Conservation (phyloP, 2,888 invertebrate species). For the Tenthredo mesomela region DNA sequence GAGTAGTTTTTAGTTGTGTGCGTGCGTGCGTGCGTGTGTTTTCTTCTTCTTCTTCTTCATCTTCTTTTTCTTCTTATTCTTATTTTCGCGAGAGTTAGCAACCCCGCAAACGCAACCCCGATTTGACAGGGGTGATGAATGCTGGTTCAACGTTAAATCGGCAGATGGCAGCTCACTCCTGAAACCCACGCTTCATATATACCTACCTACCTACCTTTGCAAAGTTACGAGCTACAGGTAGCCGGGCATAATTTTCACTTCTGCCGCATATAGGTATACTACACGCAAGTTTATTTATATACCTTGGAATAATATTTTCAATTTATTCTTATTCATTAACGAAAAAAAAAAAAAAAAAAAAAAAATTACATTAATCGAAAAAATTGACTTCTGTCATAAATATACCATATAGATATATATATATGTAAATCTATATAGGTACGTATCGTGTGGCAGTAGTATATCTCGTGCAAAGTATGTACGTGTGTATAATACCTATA, state of each 20-base stretch:
- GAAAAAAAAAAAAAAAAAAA: too few relatives aligned
- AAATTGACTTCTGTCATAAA: too few relatives aligned
- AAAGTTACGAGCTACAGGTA: constrained; percentile 39
- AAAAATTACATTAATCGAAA: too few relatives aligned
- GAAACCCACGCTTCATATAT: constrained; percentile 19
- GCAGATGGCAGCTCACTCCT: constrained; percentile 47
- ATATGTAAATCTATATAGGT: neutral
- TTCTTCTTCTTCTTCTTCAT: neutral
- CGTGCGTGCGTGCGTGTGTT: neutral
- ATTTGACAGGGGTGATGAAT: constrained; percentile 45
- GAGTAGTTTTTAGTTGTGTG: too few relatives aligned
- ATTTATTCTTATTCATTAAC: neutral
- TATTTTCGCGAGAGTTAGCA: neutral
- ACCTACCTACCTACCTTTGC: neutral
- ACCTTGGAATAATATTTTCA: neutral
- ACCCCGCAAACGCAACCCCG: constrained; percentile 25
- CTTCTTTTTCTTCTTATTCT: neutral
- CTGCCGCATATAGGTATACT: neutral
- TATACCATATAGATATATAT: neutral
- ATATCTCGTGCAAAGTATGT: neutral
- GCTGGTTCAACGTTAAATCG: constrained; percentile 41
- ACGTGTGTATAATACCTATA: neutral
- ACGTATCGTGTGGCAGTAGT: too few relatives aligned
- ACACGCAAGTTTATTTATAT: neutral
- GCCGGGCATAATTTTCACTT: constrained; percentile 9